Evolutionary conservation across 2,797 vertebrate species (phyloP), one percentile per base, ranked within the genome.

Genomic region (Acrossocheilus wenchowensis): DNA sequence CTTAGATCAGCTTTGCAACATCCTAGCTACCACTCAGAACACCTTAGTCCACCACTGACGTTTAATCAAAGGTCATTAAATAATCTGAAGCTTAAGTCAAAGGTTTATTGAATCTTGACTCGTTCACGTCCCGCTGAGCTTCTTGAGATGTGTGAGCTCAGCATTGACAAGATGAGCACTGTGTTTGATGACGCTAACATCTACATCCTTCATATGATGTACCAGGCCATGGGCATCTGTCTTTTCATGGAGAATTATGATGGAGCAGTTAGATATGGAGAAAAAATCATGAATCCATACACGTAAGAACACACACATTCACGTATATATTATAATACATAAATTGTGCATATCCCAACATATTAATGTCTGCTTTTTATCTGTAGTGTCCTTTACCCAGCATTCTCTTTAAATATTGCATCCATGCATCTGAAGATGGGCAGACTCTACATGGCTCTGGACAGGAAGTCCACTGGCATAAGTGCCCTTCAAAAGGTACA

Each of bases 211-310:
- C 98, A 99, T 91, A 97, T 99, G 97, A 97, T 96, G 96, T 99
- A 99, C 94, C 98, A 99, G 92, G 97, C 98, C 88, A 99, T 99
- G 98, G 98, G 98, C 0, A 95, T 99, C 78, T 99, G 97, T 89
- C 91, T 99, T 21, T 98, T 96, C 12, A 93, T 95, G 92, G 80
- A 92, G 19, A 92, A 95, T 64, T 71, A 91, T n/a, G 95, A 97
- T 0, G 95, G 95, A 66, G 98, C 98, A 0, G 91, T 99, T 87
- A 90, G 92, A 52, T 98, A 98, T 0, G 98, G 98, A 0, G 96
- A 97, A 93, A 99, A 98, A 90, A 95, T 99, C 91, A 93, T 98
- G 88, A 96, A 94, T 90, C 96, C 95, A 0, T 99, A 97, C 96
- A 97, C 95, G 98, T 99, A 92, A 93, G 26, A 34, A 62, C 74